Evolutionary conservation across 2,888 invertebrate species (phyloP).

Genomic region (Sminthurinus aureus): DNA sequence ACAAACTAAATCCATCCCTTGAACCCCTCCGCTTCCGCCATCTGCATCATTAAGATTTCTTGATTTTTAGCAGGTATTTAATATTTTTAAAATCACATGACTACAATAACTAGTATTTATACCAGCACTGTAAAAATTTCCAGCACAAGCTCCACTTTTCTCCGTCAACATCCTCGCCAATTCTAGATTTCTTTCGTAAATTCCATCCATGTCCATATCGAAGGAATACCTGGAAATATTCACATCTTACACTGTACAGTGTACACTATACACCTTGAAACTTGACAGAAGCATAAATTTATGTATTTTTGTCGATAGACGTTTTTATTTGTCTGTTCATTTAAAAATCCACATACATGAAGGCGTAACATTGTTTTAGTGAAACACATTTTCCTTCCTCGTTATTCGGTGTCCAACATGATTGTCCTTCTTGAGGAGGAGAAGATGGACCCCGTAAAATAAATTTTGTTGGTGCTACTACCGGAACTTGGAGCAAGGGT

Average conservation of each 20-base stretch:
- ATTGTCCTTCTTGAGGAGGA: background rate
- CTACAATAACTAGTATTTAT: no score
- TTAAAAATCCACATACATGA: no score
- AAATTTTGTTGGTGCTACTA: no score
- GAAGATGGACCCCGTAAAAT: background rate
- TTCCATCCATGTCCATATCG: conserved; percentile 21
- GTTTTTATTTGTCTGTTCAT: no score
- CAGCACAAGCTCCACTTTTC: conserved; percentile 44
- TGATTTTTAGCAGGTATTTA: no score
- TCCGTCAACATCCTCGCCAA: conserved; percentile 46
- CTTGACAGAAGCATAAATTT: no score
- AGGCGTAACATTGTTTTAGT: conserved; percentile 55
- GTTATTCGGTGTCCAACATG: conserved; percentile 46
- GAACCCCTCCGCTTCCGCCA: background rate
- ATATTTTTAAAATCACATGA: no score
- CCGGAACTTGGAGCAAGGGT: no score
- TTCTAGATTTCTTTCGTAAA: conserved; percentile 39
- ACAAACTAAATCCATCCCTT: background rate
- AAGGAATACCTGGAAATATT: conserved; percentile 46
- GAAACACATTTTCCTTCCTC: conserved; percentile 50
- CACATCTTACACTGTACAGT: no score
- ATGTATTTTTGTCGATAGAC: no score
- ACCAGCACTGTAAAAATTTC: background rate
- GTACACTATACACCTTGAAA: no score
- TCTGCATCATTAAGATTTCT: no score